Evolutionary conservation across 2,888 invertebrate species (phyloP).

Genomic region (Mechanitis mazaeus): DNA sequence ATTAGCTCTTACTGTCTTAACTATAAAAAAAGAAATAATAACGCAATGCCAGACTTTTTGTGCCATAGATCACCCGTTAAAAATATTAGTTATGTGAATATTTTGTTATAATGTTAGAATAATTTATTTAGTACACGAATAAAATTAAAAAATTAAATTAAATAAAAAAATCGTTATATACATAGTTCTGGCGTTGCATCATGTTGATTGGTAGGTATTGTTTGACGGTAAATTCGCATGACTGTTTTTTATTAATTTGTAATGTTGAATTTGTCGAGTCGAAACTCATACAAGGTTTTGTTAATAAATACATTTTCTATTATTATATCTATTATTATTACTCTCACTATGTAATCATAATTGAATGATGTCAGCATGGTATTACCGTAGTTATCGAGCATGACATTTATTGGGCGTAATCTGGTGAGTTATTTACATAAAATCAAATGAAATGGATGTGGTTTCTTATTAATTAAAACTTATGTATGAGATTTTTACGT

Average conservation of each 20-base stretch:
- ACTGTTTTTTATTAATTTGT: conserved; percentile 67
- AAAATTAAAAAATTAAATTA: neutral
- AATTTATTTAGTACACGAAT: neutral
- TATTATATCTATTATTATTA: conserved; percentile 60
- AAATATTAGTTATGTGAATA: too few relatives aligned
- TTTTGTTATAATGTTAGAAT: too few relatives aligned
- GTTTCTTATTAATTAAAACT: conserved; percentile 54
- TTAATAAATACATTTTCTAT: conserved; percentile 74
- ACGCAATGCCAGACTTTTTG: conserved; percentile 47
- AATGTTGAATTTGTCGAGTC: conserved; percentile 69
- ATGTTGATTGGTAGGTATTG: conserved; percentile 64
- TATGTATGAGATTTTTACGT: conserved; percentile 38
- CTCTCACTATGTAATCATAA: conserved; percentile 45
- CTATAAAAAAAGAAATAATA: conserved; percentile 34
- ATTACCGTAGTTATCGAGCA: conserved; percentile 69
- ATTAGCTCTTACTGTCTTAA: conserved; percentile 53
- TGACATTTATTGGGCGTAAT: conserved; percentile 66
- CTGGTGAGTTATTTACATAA: conserved; percentile 68
- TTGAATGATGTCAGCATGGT: conserved; percentile 76
- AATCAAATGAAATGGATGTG: conserved; percentile 71
- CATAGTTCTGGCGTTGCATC: conserved; percentile 58
- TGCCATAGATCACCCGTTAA: neutral
- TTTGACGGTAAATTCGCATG: conserved; percentile 71
- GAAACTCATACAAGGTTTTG: conserved; percentile 68
- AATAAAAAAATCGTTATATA: too few relatives aligned